Percentiles rank a stretch among this genome's conserved stretches.
phyloP scores from a whole-genome alignment of 2,888 invertebrate genomes.

The Tenthredo mesomela region DNA sequence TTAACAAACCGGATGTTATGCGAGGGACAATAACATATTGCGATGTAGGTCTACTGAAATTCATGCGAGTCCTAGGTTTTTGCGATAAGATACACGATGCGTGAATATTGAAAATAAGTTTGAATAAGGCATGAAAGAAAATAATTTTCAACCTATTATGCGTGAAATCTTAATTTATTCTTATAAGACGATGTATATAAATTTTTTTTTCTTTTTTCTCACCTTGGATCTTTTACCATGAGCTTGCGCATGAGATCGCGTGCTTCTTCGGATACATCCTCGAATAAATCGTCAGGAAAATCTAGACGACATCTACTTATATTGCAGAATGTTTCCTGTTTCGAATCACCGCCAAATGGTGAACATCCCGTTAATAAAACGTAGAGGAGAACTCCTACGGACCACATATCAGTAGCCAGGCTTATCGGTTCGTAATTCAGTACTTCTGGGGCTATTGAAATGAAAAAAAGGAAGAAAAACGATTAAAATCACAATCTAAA shows the following conservation, averaged over 20 bases:
- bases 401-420: constrained; percentile 98
- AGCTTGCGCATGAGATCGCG: constrained; percentile 95
- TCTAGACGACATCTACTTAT: constrained; percentile 96
- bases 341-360: constrained; percentile 97
- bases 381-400: constrained; percentile 96
- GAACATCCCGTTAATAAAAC: constrained; percentile 96
- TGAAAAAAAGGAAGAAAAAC: constrained; percentile 45
- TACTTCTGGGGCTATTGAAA: constrained; percentile 91
- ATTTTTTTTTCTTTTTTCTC: constrained; percentile 70
- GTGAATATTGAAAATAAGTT: not conserved
- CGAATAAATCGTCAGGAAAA: constrained; percentile 96
- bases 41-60: not conserved
- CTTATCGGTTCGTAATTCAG: constrained; percentile 97
- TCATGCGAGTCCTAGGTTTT: not conserved
- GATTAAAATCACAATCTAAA: not conserved
- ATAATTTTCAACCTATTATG: too few relatives aligned
- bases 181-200: too few relatives aligned
- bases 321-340: constrained; percentile 98
- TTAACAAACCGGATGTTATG: not conserved
- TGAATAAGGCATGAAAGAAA: too few relatives aligned
- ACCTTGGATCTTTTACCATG: constrained; percentile 96
- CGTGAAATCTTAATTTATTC: too few relatives aligned
- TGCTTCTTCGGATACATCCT: constrained; percentile 91
- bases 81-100: not conserved
- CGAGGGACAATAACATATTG: not conserved